A percentile compares a stretch with the other conserved stretches of the same genome.
These are phyloP conservation scores for Metallyticus violacea DNA, from an alignment of 2,888 invertebrate genomes.

Conservation along the genomic window DNA sequence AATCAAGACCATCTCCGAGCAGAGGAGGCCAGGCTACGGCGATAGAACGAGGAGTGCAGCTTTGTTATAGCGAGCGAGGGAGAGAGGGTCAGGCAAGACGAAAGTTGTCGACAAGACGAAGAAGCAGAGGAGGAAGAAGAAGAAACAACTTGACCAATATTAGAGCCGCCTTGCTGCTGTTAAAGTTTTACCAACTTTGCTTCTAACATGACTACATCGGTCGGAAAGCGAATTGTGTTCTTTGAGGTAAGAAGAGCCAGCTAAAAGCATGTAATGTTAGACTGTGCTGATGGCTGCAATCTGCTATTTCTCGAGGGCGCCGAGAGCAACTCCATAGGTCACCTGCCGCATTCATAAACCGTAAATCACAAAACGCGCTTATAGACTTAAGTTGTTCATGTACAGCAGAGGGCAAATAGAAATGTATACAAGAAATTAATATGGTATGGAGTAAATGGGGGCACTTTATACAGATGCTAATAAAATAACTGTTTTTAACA, in stretches of 20 bases:
- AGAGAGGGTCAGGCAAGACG: background rate
- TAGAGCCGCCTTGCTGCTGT: background rate
- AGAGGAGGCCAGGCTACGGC: background rate
- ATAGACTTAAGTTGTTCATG: background rate
- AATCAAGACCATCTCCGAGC: conserved; percentile 21
- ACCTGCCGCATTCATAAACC: background rate
- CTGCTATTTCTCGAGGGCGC: background rate
- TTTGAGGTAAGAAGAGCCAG: background rate
- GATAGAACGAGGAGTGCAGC: background rate
- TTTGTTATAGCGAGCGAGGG: background rate
- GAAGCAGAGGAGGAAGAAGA: background rate
- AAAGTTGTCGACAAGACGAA: conserved; percentile 8
- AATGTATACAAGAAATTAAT: no score
- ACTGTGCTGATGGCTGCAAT: background rate
- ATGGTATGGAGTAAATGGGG: no score
- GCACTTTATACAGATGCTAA: no score
- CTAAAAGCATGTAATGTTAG: background rate
- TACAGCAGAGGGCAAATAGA: no score
- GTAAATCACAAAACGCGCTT: background rate
- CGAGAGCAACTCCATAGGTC: background rate
- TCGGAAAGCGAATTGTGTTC: background rate
- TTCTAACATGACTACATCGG: background rate
- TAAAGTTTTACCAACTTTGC: background rate
- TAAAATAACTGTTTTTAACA: no score
- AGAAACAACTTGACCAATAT: background rate